Evolutionary conservation across 37 sponge, comb jelly and placozoan genomes (phyloP), one percentile per base, ranked within the genome.

Genomic region (Agelas oroides): DNA sequence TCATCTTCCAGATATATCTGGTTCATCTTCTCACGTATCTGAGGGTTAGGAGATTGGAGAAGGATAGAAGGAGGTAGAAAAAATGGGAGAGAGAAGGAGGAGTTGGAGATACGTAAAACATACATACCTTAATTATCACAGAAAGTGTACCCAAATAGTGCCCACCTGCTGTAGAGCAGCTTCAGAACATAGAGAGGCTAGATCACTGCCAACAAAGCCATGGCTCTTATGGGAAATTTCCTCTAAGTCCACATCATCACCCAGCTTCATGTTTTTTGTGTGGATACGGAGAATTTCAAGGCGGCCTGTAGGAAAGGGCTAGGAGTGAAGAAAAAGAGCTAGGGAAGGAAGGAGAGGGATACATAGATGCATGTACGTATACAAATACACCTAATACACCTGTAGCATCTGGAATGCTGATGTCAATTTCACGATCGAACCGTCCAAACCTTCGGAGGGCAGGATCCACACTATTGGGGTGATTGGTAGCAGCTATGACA

Each of bases 1-100:
- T 99, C 99, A 81, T 99, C 99, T 77, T 99, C 99, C 39, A 99
- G 81, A 71, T 99, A 97, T 87, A 99, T 99, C 21, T 96, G 90
- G 40, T 99, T 95, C 99, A 99, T 99, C 78, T 99, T 99, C 92
- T 96, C 99, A 40, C 99, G 79, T 53, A 99, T 85, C 86, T 85
- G 54, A 55, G 61, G 38, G 31, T 54, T 36, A 13, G 69, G n/a
- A n/a, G n/a, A n/a, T n/a, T n/a, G 69, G 27, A 31, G 69, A 34
- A 19, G 27, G 46, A 8, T 3, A 46, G 46, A 12, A 8, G 46
- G 46, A n/a, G n/a, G 46, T 3, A 46, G 46, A 46, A 8, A 8
- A 46, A 8, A 8, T 46, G 46, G 46, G 8, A n/a, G n/a, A 46
- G 3, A 8, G 8, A 46, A 8, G 8, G 46, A 8, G 8, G 46